A percentile compares a stretch with the other conserved stretches of the same genome.
Evolutionary conservation across 2,888 invertebrate species (phyloP).

Genomic region (Pediacus dermestoides): DNA sequence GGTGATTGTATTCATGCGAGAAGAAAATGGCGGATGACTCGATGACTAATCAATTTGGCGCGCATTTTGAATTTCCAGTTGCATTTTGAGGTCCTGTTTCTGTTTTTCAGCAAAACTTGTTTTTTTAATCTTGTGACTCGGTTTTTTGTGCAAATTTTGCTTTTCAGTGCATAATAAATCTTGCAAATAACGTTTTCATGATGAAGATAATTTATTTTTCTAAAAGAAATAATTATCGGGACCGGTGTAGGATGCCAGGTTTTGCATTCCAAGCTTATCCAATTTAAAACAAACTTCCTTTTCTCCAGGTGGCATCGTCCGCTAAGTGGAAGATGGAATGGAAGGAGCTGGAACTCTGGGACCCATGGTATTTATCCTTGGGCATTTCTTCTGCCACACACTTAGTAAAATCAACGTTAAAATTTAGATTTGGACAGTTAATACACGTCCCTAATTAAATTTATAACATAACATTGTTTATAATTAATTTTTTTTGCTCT

Average conservation of each 20-base stretch:
- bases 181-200: background rate
- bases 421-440: conserved; percentile 20
- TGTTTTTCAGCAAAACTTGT: conserved; percentile 25
- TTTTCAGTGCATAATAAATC: conserved; percentile 21
- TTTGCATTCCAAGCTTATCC: conserved; percentile 48
- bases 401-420: conserved; percentile 43
- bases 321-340: conserved; percentile 39
- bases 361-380: conserved; percentile 58
- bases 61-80: conserved; percentile 34
- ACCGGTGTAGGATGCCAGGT: conserved; percentile 49
- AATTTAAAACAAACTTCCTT: conserved; percentile 54
- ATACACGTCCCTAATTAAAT: conserved; percentile 9
- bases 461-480: background rate
- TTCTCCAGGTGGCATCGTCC: conserved; percentile 54
- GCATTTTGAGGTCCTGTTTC: conserved; percentile 19
- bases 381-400: conserved; percentile 50
- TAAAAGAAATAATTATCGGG: conserved; percentile 21
- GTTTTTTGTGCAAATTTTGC: conserved; percentile 26
- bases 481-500: conserved; percentile 27
- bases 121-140: conserved; percentile 12
- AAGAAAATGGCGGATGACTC: conserved; percentile 36
- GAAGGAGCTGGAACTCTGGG: conserved; percentile 38
- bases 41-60: conserved; percentile 34
- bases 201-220: background rate
- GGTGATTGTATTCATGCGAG: conserved; percentile 25